Evolutionary conservation across 2,888 invertebrate genomes (phyloP).

Genomic region (Drosophila longiperda): DNA sequence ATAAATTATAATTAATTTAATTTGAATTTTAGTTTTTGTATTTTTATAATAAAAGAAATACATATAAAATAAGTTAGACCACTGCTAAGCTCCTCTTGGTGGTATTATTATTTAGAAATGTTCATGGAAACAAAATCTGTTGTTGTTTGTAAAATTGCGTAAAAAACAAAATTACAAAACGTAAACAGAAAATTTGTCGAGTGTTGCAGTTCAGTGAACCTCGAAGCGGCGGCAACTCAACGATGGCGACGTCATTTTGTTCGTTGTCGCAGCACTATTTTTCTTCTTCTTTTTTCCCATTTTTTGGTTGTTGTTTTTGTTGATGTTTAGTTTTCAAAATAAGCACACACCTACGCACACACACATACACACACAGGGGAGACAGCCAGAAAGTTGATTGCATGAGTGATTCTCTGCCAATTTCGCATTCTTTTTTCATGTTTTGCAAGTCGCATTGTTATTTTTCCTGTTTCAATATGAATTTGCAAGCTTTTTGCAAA

Average conservation of each 20-base stretch:
- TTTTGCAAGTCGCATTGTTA: slow-evolving; percentile 13
- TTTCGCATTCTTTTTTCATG: slow-evolving; percentile 7
- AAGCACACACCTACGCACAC: slow-evolving; percentile 55
- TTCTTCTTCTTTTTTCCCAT: neutral
- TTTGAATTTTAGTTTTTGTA: neutral
- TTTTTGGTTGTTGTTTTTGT: slow-evolving; percentile 2
- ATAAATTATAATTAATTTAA: neutral
- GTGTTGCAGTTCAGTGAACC: slow-evolving; percentile 69
- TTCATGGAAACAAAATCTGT: slow-evolving; percentile 6
- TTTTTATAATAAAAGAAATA: neutral
- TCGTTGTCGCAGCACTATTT: slow-evolving; percentile 44
- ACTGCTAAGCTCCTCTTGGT: neutral
- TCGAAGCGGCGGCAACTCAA: slow-evolving; percentile 11
- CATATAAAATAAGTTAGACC: neutral
- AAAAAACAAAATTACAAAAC: slow-evolving; percentile 41
- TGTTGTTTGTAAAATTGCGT: slow-evolving; percentile 22
- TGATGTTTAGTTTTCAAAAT: slow-evolving; percentile 64
- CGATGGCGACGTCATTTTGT: slow-evolving; percentile 54
- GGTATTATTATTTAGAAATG: neutral
- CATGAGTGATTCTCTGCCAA: slow-evolving; percentile 66
- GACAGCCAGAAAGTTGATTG: slow-evolving; percentile 37
- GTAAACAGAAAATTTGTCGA: slow-evolving; percentile 60
- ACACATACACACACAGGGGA: slow-evolving; percentile 26
- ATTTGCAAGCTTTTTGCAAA: slow-evolving; percentile 51
- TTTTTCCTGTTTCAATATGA: slow-evolving; percentile 24